These are phyloP conservation scores for Dysdera silvatica DNA, from an alignment of 1,140 invertebrate genomes.

Conservation along the genomic window DNA sequence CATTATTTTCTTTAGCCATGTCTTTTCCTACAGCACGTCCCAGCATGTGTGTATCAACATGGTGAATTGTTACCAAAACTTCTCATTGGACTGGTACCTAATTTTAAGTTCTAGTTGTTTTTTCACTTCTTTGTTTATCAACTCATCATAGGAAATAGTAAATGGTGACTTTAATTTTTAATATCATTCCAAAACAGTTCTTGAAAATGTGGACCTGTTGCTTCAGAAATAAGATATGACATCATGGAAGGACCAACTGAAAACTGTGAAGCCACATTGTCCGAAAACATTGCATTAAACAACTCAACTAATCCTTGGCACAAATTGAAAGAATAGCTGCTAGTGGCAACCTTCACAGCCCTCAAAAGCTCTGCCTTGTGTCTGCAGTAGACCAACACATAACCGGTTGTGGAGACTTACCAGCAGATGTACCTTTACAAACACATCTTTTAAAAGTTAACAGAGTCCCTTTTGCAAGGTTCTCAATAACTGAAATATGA, in stretches of 20 bases:
- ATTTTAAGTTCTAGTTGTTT: not conserved
- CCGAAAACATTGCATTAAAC: not conserved
- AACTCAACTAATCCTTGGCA: not conserved
- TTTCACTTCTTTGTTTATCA: not conserved
- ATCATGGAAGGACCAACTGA: not conserved
- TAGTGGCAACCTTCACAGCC: not conserved
- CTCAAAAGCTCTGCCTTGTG: not conserved
- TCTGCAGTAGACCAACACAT: not conserved
- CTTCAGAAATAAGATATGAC: not conserved
- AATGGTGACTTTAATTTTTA: not conserved
- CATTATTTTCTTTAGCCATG: not conserved
- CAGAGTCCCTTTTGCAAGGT: not conserved
- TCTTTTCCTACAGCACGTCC: not conserved
- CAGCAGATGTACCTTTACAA: not conserved
- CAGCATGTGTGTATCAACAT: not conserved
- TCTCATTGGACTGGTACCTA: not conserved
- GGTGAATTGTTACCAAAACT: not conserved
- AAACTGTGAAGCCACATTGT: not conserved
- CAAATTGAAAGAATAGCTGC: not conserved
- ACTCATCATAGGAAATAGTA: not conserved
- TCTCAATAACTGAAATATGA: not conserved
- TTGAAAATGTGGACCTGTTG: not conserved
- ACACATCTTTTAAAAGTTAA: not conserved
- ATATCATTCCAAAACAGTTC: not conserved
- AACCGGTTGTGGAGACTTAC: not conserved